A percentile compares a stretch with the other conserved stretches of the same genome.
Evolutionary conservation across 2,888 invertebrate species (phyloP).

Genomic region (Ischnura elegans): DNA sequence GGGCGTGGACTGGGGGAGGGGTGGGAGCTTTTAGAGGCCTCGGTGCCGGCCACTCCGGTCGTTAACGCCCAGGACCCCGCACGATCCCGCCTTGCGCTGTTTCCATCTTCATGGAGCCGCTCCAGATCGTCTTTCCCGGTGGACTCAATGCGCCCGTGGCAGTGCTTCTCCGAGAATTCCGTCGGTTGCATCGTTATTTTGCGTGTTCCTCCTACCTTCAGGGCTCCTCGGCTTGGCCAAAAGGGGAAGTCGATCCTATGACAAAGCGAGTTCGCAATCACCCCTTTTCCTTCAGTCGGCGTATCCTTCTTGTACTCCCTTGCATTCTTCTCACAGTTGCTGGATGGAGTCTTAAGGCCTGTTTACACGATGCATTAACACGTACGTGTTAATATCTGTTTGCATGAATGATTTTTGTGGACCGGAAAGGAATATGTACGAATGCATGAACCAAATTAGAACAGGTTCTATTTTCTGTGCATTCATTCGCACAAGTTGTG

Average conservation of each 20-base stretch:
- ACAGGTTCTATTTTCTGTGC: no score
- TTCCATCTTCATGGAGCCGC: background rate
- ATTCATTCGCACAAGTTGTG: no score
- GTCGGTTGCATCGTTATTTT: constrained; percentile 56
- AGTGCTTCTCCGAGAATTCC: constrained; percentile 14
- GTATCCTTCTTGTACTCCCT: background rate
- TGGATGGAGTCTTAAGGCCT: no score
- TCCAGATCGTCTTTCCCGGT: background rate
- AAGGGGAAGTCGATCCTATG: background rate
- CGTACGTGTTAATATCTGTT: no score
- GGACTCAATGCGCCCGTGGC: background rate
- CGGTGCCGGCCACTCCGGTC: background rate
- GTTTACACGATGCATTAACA: no score
- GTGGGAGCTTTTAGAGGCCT: no score
- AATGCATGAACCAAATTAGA: no score
- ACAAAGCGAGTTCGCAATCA: constrained; percentile 44
- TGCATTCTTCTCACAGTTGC: background rate
- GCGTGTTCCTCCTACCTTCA: constrained; percentile 23
- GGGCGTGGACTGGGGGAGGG: background rate
- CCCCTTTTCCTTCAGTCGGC: background rate
- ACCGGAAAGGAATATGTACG: no score
- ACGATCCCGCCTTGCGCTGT: background rate
- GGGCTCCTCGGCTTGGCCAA: constrained; percentile 24
- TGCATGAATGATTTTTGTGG: no score
- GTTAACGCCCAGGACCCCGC: background rate